A percentile compares a stretch with the other conserved stretches of the same genome.
phyloP scores from a whole-genome alignment of 2,113 vertebrate species.

The Rhombomys opimus region DNA sequence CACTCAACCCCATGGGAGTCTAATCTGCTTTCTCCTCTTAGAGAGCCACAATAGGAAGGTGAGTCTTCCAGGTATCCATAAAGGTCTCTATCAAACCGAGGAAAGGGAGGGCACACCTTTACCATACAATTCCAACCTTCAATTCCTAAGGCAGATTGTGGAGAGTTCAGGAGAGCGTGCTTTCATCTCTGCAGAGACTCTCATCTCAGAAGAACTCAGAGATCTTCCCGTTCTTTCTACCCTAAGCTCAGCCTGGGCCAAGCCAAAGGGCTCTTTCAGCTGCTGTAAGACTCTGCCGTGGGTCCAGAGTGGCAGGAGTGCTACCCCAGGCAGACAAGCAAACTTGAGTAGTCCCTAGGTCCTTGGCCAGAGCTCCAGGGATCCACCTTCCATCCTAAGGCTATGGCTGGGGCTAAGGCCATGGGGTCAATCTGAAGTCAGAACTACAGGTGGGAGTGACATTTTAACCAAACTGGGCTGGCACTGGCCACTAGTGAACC shows the following conservation, averaged over 20 bases:
- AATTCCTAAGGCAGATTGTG: not conserved
- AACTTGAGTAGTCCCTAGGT: fast-evolving
- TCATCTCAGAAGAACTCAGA: not conserved
- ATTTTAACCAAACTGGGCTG: not conserved
- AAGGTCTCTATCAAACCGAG: not conserved
- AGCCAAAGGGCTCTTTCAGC: not conserved
- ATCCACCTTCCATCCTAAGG: fast-evolving
- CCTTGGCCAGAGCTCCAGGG: not conserved
- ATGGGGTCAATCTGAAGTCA: not conserved
- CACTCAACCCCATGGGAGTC: not conserved
- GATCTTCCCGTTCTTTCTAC: not conserved
- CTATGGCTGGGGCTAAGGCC: not conserved
- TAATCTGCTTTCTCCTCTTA: not conserved
- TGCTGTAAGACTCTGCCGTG: fast-evolving
- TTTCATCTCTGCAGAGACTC: not conserved
- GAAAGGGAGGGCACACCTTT: not conserved
- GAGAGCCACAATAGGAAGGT: not conserved
- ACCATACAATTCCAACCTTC: too few relatives aligned
- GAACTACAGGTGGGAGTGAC: not conserved
- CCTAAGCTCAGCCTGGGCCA: fast-evolving
- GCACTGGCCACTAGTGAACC: not conserved
- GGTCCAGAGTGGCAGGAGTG: not conserved
- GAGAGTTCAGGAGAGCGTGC: not conserved
- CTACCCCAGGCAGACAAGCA: not conserved
- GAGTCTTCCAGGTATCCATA: not conserved